Base-by-base conservation (phyloP, 1,140 invertebrate genomes). In the Pseudomyrmex cubaensis region DNA sequence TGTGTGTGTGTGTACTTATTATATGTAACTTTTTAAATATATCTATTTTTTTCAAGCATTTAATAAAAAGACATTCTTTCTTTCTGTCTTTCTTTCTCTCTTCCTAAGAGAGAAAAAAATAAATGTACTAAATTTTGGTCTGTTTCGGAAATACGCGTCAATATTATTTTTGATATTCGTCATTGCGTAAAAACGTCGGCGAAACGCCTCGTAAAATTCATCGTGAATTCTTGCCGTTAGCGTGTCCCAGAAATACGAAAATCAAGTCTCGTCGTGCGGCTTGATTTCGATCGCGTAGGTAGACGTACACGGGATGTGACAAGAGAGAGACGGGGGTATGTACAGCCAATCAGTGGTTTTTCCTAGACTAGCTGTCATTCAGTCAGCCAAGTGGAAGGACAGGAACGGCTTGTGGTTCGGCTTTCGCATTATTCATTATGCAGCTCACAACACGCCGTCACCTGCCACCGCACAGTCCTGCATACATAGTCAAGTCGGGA, bases 371-470 rank as follows among this genome's bases (percentile, higher is more conserved):
- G 82, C 92, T 93, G 93, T 93, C 92, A 93, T 93, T 92, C 92
- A 93, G 92, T 93, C 92, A 92, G 86, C 88, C 90, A 89, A 91
- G 87, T 90, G 89, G 89, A 93, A 93, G 89, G 90, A 93, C 92
- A 92, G 92, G 90, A 92, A 92, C 90, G 87, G 91, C 90, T 92
- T 92, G 93, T 88, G 92, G 93, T 93, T 94, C 91, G 83, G 89
- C 92, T 91, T 91, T 83, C 86, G 90, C 90, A 92, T 93, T 93
- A 93, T 94, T 93, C 91, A 94, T 94, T 93, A 93, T 93, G 91
- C 90, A 93, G 90, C 88, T 92, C 91, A 87, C 91, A 92, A 93
- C 92, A 93, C 89, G 89, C 93, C 92, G 92, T 93, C 93, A 93
- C 91, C 92, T 93, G 90, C 89, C 90, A 90, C 89, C 90, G 82